These are phyloP conservation scores for Melanophora roralis DNA, from an alignment of 2,888 invertebrate species.

Conservation along the genomic window DNA sequence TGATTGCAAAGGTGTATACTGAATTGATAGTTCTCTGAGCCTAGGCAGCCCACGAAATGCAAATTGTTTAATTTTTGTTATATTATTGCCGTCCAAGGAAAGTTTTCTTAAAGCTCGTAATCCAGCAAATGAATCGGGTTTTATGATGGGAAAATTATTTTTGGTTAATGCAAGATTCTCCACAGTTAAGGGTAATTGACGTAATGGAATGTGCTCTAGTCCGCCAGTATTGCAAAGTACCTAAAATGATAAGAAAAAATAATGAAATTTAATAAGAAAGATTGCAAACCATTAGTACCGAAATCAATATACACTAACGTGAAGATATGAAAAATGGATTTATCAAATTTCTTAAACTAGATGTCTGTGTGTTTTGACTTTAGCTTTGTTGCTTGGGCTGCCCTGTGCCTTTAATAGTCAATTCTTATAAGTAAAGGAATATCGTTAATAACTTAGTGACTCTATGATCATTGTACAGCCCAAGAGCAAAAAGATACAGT, in stretches of 20 bases:
- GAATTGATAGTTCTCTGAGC: constrained; percentile 88
- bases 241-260: constrained; percentile 77
- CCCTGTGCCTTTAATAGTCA: too few species aligned
- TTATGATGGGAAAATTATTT: constrained; percentile 88
- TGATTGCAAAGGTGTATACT: constrained; percentile 88
- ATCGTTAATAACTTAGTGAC: too few species aligned
- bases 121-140: constrained; percentile 90
- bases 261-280: too few species aligned
- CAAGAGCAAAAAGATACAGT: too few species aligned
- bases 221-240: constrained; percentile 93
- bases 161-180: constrained; percentile 91
- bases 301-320: too few species aligned
- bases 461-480: too few species aligned
- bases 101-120: constrained; percentile 88
- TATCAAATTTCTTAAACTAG: too few species aligned
- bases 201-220: constrained; percentile 86
- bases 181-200: constrained; percentile 85
- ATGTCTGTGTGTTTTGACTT: too few species aligned
- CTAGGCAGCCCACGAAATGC: constrained; percentile 90
- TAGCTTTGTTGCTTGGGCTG: too few species aligned
- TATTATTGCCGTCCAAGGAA: constrained; percentile 91
- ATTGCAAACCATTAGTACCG: too few species aligned
- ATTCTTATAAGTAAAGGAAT: too few species aligned
- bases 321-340: too few species aligned
- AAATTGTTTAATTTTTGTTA: constrained; percentile 88